phyloP scores from a whole-genome alignment of 2,888 invertebrate genomes.

The Geotrupes spiniger region DNA sequence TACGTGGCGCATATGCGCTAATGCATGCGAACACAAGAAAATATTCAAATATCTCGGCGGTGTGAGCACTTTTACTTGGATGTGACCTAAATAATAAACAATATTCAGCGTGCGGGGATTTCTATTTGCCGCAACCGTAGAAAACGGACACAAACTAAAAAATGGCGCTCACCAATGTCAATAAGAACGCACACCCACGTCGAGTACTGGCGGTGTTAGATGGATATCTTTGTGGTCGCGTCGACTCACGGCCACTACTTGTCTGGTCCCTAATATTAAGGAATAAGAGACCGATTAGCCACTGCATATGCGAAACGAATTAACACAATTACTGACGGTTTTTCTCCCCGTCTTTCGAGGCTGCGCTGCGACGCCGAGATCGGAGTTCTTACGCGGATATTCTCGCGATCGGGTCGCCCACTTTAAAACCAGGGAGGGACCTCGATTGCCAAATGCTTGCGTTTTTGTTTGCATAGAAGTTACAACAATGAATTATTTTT shows the following conservation, averaged over 20 bases:
- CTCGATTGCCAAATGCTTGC: too few relatives aligned
- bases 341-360: too few relatives aligned
- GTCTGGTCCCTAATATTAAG: constrained; percentile 12
- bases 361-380: too few relatives aligned
- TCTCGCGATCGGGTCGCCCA: too few relatives aligned
- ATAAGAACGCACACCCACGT: constrained; percentile 30
- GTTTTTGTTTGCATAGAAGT: too few relatives aligned
- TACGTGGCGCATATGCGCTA: too few relatives aligned
- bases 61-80: constrained; percentile 3
- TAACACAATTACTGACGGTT: background rate
- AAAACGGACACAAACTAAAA: constrained; percentile 15
- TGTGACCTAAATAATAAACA: constrained; percentile 22
- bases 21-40: too few relatives aligned
- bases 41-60: too few relatives aligned
- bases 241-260: constrained; percentile 16
- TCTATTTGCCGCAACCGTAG: constrained; percentile 19
- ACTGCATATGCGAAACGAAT: constrained; percentile 5
- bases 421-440: too few relatives aligned
- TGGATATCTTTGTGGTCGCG: constrained; percentile 3
- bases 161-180: constrained; percentile 28
- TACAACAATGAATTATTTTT: too few relatives aligned
- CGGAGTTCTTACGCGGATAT: too few relatives aligned
- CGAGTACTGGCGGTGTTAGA: constrained; percentile 21
- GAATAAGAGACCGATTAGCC: background rate
- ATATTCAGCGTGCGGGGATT: constrained; percentile 3